Conservation (phyloP, 2,113 vertebrate genomes). For the Epinephelus moara region DNA sequence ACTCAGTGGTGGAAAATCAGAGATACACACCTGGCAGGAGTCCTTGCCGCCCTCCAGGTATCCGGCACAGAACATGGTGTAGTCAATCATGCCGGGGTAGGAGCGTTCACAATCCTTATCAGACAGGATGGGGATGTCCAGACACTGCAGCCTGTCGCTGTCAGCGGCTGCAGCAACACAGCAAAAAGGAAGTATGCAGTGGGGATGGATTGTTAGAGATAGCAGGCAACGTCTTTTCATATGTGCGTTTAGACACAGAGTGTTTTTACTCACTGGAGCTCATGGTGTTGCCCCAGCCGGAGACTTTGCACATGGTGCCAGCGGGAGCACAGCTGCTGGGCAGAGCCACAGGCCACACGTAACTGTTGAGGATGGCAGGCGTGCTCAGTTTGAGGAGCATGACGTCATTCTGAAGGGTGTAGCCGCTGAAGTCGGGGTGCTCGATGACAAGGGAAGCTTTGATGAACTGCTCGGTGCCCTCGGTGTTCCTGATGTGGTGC, state of each 20-base stretch:
- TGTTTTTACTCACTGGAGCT: slow-evolving; percentile 59
- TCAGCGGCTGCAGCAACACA: slow-evolving; percentile 57
- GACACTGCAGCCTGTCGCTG: slow-evolving; percentile 82
- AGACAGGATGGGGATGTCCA: slow-evolving; percentile 85
- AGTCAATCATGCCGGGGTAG: slow-evolving; percentile 86
- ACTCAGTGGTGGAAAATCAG: neutral
- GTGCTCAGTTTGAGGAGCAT: slow-evolving; percentile 86
- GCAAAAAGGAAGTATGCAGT: neutral
- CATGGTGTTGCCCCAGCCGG: slow-evolving; percentile 87
- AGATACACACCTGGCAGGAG: slow-evolving; percentile 85
- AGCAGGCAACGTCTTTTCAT: neutral
- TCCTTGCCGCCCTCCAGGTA: slow-evolving; percentile 89
- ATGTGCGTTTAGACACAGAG: neutral
- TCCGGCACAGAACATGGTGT: slow-evolving; percentile 89
- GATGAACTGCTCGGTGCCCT: slow-evolving; percentile 78
- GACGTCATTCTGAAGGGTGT: slow-evolving; percentile 85
- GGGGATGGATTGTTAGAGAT: neutral
- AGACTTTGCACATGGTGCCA: slow-evolving; percentile 86
- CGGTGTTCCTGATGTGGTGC: slow-evolving; percentile 72
- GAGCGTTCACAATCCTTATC: slow-evolving; percentile 75
- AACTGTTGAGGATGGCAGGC: slow-evolving; percentile 31
- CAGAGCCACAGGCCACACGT: slow-evolving; percentile 43
- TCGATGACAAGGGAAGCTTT: slow-evolving; percentile 56
- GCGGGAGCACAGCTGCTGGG: slow-evolving; percentile 76
- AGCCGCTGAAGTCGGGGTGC: slow-evolving; percentile 74